Conservation (phyloP, 2,113 vertebrate species). For the Pampusana beccarii region DNA sequence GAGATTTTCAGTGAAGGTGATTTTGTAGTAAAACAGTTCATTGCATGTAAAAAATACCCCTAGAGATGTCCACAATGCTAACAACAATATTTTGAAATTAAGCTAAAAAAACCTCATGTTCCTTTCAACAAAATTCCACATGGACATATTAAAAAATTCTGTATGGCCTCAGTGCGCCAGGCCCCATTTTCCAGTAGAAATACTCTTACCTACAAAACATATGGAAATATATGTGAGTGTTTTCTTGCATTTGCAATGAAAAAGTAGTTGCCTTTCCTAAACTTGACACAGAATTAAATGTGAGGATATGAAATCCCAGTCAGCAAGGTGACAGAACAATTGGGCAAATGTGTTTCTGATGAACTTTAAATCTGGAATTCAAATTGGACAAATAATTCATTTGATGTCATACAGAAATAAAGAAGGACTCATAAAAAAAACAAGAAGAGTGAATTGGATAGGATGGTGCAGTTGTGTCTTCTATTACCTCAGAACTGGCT, state of each 20-base stretch:
- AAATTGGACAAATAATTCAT: conserved; percentile 12
- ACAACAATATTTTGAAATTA: conserved; percentile 42
- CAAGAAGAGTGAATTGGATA: not conserved
- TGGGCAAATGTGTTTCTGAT: not conserved
- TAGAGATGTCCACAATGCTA: not conserved
- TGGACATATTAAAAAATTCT: not conserved
- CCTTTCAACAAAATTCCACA: not conserved
- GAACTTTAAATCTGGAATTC: not conserved
- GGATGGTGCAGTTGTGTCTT: conserved; percentile 8
- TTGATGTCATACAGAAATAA: conserved; percentile 15
- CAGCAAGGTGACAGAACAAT: not conserved
- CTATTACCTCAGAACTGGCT: not conserved
- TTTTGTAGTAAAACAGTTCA: not conserved
- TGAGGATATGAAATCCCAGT: not conserved
- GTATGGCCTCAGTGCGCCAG: not conserved
- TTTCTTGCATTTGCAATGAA: not conserved
- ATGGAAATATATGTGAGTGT: not conserved
- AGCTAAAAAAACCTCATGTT: not conserved
- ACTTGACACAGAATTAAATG: not conserved
- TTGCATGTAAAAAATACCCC: not conserved
- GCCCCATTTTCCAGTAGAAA: not conserved
- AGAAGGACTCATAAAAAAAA: not conserved
- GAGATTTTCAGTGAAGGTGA: conserved; percentile 14
- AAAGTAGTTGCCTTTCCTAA: not conserved
- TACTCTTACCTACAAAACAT: not conserved